phyloP scores from a whole-genome alignment of 2,888 invertebrate genomes.

The Athrips mouffetella region DNA sequence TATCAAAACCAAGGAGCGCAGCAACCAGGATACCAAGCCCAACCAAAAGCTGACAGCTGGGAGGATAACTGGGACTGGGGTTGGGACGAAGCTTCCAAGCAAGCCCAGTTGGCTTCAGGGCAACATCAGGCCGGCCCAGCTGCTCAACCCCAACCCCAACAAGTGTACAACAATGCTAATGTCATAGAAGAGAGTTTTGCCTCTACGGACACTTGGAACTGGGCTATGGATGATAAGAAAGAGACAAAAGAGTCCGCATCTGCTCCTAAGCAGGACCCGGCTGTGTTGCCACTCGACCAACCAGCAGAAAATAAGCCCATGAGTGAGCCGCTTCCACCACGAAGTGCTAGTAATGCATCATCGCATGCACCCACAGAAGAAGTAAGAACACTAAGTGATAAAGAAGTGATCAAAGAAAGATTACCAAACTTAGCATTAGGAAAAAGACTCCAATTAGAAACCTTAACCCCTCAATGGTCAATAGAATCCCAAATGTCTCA shows the following conservation, averaged over 20 bases:
- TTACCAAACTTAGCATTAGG: conserved; percentile 67
- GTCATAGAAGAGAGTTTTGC: conserved; percentile 79
- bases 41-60: conserved; percentile 55
- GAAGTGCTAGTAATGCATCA: conserved; percentile 31
- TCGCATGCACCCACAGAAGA: conserved; percentile 40
- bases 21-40: conserved; percentile 42
- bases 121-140: conserved; percentile 17
- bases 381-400: conserved; percentile 58
- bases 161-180: conserved; percentile 61
- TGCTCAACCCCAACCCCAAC: conserved; percentile 27
- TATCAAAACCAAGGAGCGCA: conserved; percentile 47
- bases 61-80: conserved; percentile 80
- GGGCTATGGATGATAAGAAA: conserved; percentile 76
- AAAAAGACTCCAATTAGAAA: conserved; percentile 61
- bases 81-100: conserved; percentile 77
- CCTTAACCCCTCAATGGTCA: conserved; percentile 80
- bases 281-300: conserved; percentile 29
- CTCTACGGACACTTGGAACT: conserved; percentile 79
- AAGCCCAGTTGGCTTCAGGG: conserved; percentile 43
- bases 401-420: conserved; percentile 57
- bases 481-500: conserved; percentile 82
- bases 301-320: conserved; percentile 34
- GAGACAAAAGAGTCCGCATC: conserved; percentile 32
- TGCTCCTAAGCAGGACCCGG: conserved; percentile 28
- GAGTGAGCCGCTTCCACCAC: conserved; percentile 31